phyloP scores from a whole-genome alignment of 92 coral and sea anemone species.

The Actinostola sp. region DNA sequence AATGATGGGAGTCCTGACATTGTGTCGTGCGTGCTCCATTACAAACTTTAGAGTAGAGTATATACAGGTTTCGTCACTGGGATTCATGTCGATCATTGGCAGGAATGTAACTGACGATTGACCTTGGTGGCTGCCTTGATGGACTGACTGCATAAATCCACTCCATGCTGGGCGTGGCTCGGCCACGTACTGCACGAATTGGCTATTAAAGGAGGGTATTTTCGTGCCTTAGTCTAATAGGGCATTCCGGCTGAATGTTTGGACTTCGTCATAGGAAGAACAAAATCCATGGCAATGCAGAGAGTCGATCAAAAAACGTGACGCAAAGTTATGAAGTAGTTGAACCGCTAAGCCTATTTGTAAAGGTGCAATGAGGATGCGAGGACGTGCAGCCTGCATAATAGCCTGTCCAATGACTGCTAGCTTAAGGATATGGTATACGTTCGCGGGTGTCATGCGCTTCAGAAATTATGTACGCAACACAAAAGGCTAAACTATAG shows the following conservation, averaged over 20 bases:
- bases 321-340: constrained; percentile 51
- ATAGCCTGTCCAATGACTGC: constrained; percentile 31
- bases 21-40: constrained; percentile 6
- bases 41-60: constrained; percentile 23
- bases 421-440: too few species aligned
- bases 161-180: constrained; percentile 56
- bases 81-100: constrained; percentile 59
- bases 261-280: constrained; percentile 32
- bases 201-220: constrained; percentile 30
- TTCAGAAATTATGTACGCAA: too few species aligned
- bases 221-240: constrained; percentile 42
- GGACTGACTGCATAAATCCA: constrained; percentile 58
- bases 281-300: constrained; percentile 57
- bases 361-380: constrained; percentile 40
- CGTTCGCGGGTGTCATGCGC: too few species aligned
- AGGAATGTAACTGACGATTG: constrained; percentile 46
- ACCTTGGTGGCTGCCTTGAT: constrained; percentile 32
- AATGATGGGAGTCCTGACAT: constrained; percentile 2
- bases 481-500: too few species aligned
- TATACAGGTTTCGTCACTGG: constrained; percentile 33
- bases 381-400: constrained; percentile 34
- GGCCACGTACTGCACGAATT: constrained; percentile 55
- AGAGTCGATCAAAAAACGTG: constrained; percentile 54
- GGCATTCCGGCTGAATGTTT: constrained; percentile 36
- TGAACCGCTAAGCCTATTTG: constrained; percentile 54